phyloP scores from a whole-genome alignment of 2,797 vertebrate species.

The Paramormyrops hopkinsi region DNA sequence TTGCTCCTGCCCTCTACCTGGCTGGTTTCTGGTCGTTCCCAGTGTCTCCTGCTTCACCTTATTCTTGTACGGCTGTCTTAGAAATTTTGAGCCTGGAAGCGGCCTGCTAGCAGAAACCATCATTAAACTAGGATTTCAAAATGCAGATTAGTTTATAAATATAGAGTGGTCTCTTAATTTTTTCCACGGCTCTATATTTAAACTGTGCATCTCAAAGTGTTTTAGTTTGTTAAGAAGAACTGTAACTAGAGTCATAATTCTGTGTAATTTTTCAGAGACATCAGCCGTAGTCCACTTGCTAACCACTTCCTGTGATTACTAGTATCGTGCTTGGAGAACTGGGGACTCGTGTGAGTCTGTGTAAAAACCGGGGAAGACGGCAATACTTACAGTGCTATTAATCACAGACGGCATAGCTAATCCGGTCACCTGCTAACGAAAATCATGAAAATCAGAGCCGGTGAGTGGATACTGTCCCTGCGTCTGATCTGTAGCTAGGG shows the following conservation, averaged over 20 bases:
- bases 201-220: background rate
- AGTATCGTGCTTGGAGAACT: constrained; percentile 25
- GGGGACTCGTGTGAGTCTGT: background rate
- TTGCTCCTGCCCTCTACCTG: background rate
- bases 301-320: constrained; percentile 64
- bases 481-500: background rate
- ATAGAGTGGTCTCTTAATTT: background rate
- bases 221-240: background rate
- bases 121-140: background rate
- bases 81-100: background rate
- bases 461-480: constrained; percentile 49
- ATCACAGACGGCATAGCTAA: background rate
- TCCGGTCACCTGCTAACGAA: background rate
- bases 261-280: constrained; percentile 47
- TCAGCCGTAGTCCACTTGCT: constrained; percentile 59
- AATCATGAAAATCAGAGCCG: constrained; percentile 44
- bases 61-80: background rate
- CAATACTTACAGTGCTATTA: too few species aligned
- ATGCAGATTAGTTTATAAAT: background rate
- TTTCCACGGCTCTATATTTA: background rate
- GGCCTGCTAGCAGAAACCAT: background rate
- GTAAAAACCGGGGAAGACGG: background rate
- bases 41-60: background rate
- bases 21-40: background rate
- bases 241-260: constrained; percentile 20